These are phyloP conservation scores for Eulithis prunata DNA, from an alignment of 2,888 invertebrate genomes.

Conservation along the genomic window DNA sequence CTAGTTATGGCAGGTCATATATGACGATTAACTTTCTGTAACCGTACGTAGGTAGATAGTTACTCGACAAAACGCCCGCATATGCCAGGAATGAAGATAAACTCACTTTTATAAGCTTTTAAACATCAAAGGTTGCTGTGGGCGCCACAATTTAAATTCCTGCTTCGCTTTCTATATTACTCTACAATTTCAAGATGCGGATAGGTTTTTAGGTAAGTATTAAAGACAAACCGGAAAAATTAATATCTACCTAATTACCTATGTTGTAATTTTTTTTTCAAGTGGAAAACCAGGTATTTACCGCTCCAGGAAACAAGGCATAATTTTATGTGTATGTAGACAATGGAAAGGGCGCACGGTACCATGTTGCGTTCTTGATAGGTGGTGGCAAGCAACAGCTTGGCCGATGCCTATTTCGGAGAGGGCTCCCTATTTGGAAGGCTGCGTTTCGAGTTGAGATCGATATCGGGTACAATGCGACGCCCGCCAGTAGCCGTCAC, in stretches of 20 bases:
- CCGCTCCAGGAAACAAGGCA: background rate
- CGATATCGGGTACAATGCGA: constrained; percentile 67
- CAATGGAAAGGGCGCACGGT: constrained; percentile 72
- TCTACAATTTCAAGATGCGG: constrained; percentile 9
- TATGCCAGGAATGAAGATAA: constrained; percentile 69
- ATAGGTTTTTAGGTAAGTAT: background rate
- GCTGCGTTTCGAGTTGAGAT: constrained; percentile 78
- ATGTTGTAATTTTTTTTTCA: background rate
- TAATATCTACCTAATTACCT: no score
- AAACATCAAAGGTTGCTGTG: constrained; percentile 55
- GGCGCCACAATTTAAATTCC: constrained; percentile 29
- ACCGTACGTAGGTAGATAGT: constrained; percentile 52
- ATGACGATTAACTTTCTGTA: constrained; percentile 61
- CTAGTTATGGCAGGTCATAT: constrained; percentile 52
- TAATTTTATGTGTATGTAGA: constrained; percentile 42
- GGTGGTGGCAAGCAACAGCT: constrained; percentile 53
- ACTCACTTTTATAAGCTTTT: constrained; percentile 65
- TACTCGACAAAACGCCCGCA: constrained; percentile 60
- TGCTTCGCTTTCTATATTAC: constrained; percentile 17
- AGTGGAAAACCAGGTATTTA: background rate
- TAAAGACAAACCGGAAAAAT: background rate
- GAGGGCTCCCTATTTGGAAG: constrained; percentile 78
- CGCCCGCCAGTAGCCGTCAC: constrained; percentile 69
- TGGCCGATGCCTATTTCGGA: constrained; percentile 78
- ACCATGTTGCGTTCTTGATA: constrained; percentile 70